Percentiles rank a stretch among this genome's conserved stretches.
Conservation (phyloP, 2,113 vertebrate genomes). For the Oophaga pumilio region DNA sequence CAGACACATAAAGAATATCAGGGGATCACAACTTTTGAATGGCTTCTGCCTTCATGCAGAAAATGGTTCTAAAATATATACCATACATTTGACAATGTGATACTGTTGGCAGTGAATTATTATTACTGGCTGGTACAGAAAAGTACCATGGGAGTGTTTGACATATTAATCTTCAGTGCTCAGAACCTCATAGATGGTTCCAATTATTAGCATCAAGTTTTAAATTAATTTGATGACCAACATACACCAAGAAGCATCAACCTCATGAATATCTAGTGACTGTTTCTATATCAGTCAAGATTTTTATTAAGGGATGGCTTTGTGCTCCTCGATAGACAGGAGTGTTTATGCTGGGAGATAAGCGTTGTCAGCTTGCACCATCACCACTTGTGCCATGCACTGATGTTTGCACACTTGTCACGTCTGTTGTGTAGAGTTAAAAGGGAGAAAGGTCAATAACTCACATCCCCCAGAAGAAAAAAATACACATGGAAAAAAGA, state of each 20-base stretch:
- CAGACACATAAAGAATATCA: background rate
- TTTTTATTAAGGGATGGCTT: slow-evolving; percentile 3
- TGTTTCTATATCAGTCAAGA: slow-evolving; percentile 12
- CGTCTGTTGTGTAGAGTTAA: background rate
- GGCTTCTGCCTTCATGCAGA: no score
- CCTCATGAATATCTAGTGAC: background rate
- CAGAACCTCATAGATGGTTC: no score
- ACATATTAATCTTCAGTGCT: no score
- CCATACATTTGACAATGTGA: no score
- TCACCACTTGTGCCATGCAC: background rate
- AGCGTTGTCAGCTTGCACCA: slow-evolving; percentile 17
- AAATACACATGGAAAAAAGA: background rate
- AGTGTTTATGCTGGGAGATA: slow-evolving; percentile 34
- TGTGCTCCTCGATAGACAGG: background rate
- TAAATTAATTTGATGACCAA: background rate
- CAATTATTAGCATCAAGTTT: background rate
- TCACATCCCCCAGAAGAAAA: background rate
- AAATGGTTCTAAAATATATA: no score
- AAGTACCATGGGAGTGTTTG: no score
- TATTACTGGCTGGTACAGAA: no score
- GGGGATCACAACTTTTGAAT: background rate
- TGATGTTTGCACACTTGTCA: slow-evolving; percentile 14
- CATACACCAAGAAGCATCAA: background rate
- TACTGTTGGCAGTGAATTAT: no score
- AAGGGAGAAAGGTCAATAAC: background rate